Conservation (phyloP, 2,797 vertebrate genomes). For the Notoglanidium macrostoma region DNA sequence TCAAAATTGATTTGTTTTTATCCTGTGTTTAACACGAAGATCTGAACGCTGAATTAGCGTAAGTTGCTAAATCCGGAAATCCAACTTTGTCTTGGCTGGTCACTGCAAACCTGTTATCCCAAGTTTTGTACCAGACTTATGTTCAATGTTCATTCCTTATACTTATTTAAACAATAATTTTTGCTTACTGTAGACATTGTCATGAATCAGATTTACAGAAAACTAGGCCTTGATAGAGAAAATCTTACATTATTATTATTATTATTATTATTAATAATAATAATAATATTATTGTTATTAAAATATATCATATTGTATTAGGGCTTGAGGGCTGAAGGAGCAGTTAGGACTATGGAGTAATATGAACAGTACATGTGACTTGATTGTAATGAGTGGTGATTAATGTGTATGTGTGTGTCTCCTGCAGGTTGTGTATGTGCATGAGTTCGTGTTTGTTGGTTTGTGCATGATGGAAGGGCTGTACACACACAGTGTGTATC, state of each 20-base stretch:
- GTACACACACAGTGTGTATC: conserved; percentile 91
- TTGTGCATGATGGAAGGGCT: conserved; percentile 82
- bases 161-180: background rate
- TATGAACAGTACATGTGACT: background rate
- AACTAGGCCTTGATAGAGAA: background rate
- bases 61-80: background rate
- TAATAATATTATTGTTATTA: background rate
- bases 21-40: background rate
- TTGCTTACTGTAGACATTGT: background rate
- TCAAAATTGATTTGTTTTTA: no score
- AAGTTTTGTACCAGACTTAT: background rate
- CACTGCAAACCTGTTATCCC: conserved; percentile 45
- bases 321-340: background rate
- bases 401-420: background rate
- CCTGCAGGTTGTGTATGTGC: background rate
- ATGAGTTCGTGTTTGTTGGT: conserved; percentile 14
- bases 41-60: background rate
- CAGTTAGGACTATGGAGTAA: background rate
- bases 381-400: background rate
- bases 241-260: background rate
- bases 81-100: conserved; percentile 76
- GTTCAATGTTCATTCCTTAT: background rate
- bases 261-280: background rate
- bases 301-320: background rate
- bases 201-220: background rate